Evolutionary conservation across 2,888 invertebrate species (phyloP), one percentile per base, ranked within the genome.

Genomic region (Nudaria mundana): DNA sequence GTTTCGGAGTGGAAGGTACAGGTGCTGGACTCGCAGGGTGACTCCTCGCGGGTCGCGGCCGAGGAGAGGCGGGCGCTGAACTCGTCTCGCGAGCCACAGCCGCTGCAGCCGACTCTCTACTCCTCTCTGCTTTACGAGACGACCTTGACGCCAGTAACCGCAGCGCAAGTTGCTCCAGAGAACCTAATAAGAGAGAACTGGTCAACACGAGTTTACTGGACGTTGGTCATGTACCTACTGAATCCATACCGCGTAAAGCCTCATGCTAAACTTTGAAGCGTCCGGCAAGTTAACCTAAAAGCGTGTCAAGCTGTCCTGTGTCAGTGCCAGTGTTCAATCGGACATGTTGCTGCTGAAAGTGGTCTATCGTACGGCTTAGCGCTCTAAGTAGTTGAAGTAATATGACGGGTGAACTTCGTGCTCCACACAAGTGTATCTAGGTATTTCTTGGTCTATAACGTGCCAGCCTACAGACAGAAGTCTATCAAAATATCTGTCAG

Each of bases 21-120:
- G 65, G 40, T 42, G 55, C 30, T 49, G 40, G 40, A 45, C 46
- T 52, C 44, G 57, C 90, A 92, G 92, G 90, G 54, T 46, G 41
- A 61, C 92, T 7, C 93, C 93, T 34, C 94, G 94, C 39, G 93
- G 94, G 24, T 92, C 92, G 29, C 94, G 95, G n/a, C 93, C 95
- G 91, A 2, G 91, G 91, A 0, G 91, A 88, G 28, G 91, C 89
- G 0, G 87, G 87, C 48, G 89, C 87, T 0, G 87, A 86, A 51
- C 76, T 75, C 38, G 76, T 76, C 69, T 75, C 81, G 1, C 84
- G 71, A 32, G 66, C 70, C 30, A 48, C 57, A 25, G 39, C 44
- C 44, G 37, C 46, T 54, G 18, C 46, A 3, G 4, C 18, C 2
- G 20, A n/a, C 5, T 5, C 20, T 5, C 2, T 5, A 8, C 23